Conservation (phyloP, 2,797 vertebrate genomes). For the Hozukius guyotensis region DNA sequence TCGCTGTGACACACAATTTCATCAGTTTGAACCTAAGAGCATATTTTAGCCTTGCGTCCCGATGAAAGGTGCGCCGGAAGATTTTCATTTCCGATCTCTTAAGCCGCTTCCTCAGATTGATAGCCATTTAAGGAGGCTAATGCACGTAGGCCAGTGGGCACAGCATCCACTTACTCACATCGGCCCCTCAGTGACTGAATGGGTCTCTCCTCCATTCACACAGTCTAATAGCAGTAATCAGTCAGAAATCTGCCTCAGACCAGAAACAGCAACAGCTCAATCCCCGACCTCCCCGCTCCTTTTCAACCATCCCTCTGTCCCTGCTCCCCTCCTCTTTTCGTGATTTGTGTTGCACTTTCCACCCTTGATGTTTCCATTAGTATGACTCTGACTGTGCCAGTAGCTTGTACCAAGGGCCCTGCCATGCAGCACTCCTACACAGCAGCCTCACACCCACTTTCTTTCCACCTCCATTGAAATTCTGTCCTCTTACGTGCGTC, state of each 20-base stretch:
- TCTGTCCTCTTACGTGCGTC: conserved; percentile 30
- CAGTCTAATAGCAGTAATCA: conserved; percentile 64
- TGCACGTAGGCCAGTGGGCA: conserved; percentile 28
- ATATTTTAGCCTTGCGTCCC: conserved; percentile 37
- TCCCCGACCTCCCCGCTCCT: conserved; percentile 2
- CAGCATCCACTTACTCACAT: conserved; percentile 34
- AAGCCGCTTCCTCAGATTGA: conserved; percentile 63
- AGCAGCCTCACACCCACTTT: conserved; percentile 19
- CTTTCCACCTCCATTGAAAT: conserved; percentile 38
- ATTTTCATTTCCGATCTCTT: conserved; percentile 61
- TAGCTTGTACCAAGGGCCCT: conserved; percentile 24
- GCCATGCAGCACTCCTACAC: conserved; percentile 39
- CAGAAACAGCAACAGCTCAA: conserved; percentile 43
- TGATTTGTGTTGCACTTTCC: conserved; percentile 66
- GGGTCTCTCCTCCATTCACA: conserved; percentile 35
- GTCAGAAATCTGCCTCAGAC: conserved; percentile 50
- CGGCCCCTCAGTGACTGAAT: conserved; percentile 32
- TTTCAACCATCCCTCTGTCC: conserved; percentile 14
- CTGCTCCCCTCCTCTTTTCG: conserved; percentile 25
- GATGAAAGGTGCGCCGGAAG: conserved; percentile 39
- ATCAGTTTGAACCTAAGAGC: conserved; percentile 36
- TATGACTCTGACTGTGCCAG: conserved; percentile 15
- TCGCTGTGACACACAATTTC: conserved; percentile 49
- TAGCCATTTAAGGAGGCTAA: conserved; percentile 64
- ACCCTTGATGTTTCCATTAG: conserved; percentile 62